Percentiles rank a stretch among this genome's conserved stretches.
Evolutionary conservation across 1,140 invertebrate genomes (phyloP).

Genomic region (Zaprionus lachaisei): DNA sequence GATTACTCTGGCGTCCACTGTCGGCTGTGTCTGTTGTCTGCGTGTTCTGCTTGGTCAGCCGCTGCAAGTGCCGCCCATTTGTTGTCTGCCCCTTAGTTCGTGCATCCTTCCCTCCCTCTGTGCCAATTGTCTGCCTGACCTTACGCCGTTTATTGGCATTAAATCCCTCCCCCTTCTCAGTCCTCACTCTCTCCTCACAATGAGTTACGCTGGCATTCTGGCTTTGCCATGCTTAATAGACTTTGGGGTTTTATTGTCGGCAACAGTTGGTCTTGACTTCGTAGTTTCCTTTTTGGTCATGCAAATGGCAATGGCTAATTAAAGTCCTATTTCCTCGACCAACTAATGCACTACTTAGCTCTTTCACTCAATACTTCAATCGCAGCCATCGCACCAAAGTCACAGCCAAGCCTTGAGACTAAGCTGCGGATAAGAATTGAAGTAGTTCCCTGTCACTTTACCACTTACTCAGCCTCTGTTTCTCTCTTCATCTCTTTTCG

Average conservation of each 20-base stretch:
- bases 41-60: constrained; percentile 61
- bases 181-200: not conserved
- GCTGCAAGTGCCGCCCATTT: constrained; percentile 41
- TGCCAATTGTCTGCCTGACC: constrained; percentile 30
- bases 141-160: constrained; percentile 71
- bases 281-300: constrained; percentile 28
- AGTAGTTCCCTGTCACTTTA: constrained; percentile 14
- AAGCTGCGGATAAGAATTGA: not conserved
- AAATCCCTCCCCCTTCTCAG: constrained; percentile 47
- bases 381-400: not conserved
- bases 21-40: constrained; percentile 9
- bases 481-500: not conserved
- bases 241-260: constrained; percentile 72
- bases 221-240: constrained; percentile 75
- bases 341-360: not conserved
- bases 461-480: not conserved
- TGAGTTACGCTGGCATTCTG: constrained; percentile 60
- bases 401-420: constrained; percentile 14
- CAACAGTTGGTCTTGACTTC: constrained; percentile 38
- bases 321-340: constrained; percentile 62
- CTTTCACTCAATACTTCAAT: not conserved
- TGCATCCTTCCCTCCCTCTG: not conserved
- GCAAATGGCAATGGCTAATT: constrained; percentile 55
- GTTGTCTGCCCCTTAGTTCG: not conserved
- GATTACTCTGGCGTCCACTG: constrained; percentile 23